These are phyloP conservation scores for Geococcyx californianus DNA, from an alignment of 2,113 vertebrate species.

Conservation along the genomic window DNA sequence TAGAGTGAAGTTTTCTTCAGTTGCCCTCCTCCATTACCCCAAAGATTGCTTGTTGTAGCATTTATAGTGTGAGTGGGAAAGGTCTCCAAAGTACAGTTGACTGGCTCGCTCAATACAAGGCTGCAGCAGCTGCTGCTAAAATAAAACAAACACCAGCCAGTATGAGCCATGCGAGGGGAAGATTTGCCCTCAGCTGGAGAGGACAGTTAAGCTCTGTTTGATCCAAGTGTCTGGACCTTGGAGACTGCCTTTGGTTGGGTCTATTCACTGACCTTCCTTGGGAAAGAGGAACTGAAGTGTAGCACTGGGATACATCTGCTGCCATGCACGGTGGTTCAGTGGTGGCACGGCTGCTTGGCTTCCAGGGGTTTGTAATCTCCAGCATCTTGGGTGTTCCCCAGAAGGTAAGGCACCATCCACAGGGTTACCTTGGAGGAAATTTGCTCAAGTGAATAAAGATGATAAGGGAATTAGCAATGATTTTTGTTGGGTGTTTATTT, in stretches of 20 bases:
- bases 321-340: fast-evolving
- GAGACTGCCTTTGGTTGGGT: neutral
- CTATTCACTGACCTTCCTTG: neutral
- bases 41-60: neutral
- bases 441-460: neutral
- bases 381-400: neutral
- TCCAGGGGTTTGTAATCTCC: neutral
- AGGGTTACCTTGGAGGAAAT: neutral
- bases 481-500: neutral
- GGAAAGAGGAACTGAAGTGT: neutral
- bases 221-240: neutral
- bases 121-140: neutral
- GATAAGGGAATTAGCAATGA: neutral
- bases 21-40: neutral
- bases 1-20: neutral
- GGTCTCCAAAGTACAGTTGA: neutral
- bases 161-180: neutral
- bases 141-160: neutral
- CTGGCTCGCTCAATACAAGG: neutral
- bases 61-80: neutral
- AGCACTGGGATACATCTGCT: neutral
- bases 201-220: neutral
- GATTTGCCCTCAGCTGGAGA: neutral
- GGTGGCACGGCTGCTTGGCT: neutral
- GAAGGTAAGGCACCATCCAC: neutral